Base-by-base conservation (phyloP, 2,888 invertebrate genomes). In the Neelides folsomi region DNA sequence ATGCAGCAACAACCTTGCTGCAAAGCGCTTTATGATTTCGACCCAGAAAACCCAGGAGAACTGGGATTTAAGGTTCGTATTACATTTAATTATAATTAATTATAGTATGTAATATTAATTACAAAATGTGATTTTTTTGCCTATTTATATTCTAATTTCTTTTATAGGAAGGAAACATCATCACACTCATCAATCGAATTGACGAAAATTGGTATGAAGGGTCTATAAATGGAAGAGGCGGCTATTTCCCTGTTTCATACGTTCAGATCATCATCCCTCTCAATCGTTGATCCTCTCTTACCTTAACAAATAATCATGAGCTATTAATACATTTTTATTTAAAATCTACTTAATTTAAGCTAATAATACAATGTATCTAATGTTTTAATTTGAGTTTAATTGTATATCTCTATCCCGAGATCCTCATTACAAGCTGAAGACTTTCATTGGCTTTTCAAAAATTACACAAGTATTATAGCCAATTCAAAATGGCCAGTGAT, bases 131-230 rank as follows among this genome's bases (percentile, higher is more conserved):
- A 13, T 41, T 41, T 16, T 42, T 34, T 35, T 10, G 12, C 37
- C 37, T 37, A 37, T 35, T 39, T 5, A 8, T 27, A 34, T 18
- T 15, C 13, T 34, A 27, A n/a, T 45, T 27, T 6, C 34, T 15
- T 12, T 34, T 41, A 8, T 38, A 86, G 82, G 95, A 95, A 74
- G 92, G 93, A 67, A 94, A 95, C 69, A 82, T 85, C 59, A 93
- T 97, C 69, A 85, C 82, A 60, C 78, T 99, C 67, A 79, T 89
- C 67, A 87, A 82, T 73, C 88, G 89, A 72, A 87, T 98, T 66
- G 98, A 98, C 70, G 98, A 98, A 57, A 98, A 98, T 73, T 98
- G 98, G 98, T 93, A 78, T 72, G 93, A 98, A 72, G 98, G 98
- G 67, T 82, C 82, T 62, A 69, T 93, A 54, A 82, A 88, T 72